Evolutionary conservation across 2,797 vertebrate genomes (phyloP).

Genomic region (Cossypha dichroa): DNA sequence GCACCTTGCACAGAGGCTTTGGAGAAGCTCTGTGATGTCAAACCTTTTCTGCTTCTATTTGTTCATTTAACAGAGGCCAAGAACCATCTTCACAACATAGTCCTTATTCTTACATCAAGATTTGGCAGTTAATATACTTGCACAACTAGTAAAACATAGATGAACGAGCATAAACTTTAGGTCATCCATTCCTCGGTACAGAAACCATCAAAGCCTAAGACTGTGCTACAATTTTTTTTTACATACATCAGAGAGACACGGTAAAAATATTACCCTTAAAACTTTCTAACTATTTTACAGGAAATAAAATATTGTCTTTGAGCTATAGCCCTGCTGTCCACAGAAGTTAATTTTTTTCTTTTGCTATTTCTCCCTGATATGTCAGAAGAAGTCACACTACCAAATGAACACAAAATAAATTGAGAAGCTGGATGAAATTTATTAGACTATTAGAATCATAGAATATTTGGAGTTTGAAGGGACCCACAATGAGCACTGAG

Average conservation of each 20-base stretch:
- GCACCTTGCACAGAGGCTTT: constrained; percentile 33
- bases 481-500: background rate
- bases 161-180: background rate
- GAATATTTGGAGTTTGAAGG: background rate
- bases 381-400: background rate
- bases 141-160: background rate
- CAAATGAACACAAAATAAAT: background rate
- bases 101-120: background rate
- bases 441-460: background rate
- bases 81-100: background rate
- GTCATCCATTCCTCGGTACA: background rate
- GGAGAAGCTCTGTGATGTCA: accelerated
- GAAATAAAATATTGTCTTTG: background rate
- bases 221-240: accelerated
- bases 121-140: background rate
- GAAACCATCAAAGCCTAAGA: background rate
- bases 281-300: background rate
- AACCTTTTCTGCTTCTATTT: background rate
- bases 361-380: background rate
- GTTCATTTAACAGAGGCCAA: background rate
- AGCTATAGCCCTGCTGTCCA: background rate
- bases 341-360: background rate
- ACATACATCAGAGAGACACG: background rate
- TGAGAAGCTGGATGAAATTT: background rate
- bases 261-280: background rate